Conservation (phyloP, 1,140 invertebrate genomes). For the Ceratosolen solmsi region DNA sequence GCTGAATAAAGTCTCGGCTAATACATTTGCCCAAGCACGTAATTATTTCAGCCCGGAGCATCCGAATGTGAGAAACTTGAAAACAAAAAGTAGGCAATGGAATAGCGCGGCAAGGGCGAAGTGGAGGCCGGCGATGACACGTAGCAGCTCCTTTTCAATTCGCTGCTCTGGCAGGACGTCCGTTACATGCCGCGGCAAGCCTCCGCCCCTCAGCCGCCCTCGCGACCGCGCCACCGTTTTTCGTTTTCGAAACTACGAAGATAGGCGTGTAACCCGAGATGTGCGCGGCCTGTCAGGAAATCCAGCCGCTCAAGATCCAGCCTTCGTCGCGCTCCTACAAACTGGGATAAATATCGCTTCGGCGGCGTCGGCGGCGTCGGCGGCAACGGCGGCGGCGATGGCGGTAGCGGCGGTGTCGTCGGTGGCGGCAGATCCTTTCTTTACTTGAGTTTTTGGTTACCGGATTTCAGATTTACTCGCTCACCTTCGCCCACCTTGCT, state of each 20-base stretch:
- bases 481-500: conserved; percentile 23
- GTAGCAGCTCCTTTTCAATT: conserved; percentile 1
- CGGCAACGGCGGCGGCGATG: neutral
- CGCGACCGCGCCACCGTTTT: conserved; percentile 35
- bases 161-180: conserved; percentile 54
- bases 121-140: neutral
- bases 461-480: conserved; percentile 51
- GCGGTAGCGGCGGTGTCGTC: neutral
- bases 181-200: conserved; percentile 19
- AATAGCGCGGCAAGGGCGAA: neutral
- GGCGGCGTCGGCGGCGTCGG: conserved; percentile 9
- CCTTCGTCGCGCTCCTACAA: conserved; percentile 8
- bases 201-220: conserved; percentile 2
- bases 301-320: conserved; percentile 31
- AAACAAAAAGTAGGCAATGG: neutral
- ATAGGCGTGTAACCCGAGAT: conserved; percentile 59
- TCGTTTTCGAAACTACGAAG: conserved; percentile 54
- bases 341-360: conserved; percentile 51
- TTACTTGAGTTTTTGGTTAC: conserved; percentile 60
- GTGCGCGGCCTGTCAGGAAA: conserved; percentile 56
- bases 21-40: neutral
- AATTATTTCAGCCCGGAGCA: neutral
- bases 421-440: conserved; percentile 33
- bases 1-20: neutral
- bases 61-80: neutral